Evolutionary conservation across 2,113 vertebrate genomes (phyloP).

Genomic region (Desmodus rotundus): DNA sequence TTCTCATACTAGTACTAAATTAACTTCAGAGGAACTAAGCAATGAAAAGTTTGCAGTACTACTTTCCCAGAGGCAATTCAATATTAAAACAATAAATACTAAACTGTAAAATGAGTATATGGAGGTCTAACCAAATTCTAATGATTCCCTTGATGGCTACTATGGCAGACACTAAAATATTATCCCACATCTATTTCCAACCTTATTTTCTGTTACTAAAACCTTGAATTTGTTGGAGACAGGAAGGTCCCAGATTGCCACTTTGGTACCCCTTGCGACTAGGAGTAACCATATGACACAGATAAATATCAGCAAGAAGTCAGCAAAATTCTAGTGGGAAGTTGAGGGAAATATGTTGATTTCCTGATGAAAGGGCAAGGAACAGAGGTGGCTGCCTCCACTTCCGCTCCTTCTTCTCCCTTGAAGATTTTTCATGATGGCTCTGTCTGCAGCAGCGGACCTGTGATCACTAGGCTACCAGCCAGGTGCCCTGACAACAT

Average conservation of each 20-base stretch:
- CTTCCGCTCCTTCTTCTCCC: neutral
- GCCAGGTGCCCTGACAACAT: neutral
- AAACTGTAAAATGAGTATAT: conserved; percentile 12
- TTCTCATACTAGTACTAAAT: neutral
- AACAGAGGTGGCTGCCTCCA: neutral
- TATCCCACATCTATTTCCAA: neutral
- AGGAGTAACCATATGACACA: neutral
- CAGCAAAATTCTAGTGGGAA: neutral
- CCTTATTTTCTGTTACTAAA: neutral
- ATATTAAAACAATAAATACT: conserved; percentile 69
- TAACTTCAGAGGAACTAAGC: neutral
- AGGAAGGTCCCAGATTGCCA: neutral
- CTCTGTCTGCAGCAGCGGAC: no score
- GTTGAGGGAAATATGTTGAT: neutral
- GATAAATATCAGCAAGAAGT: neutral
- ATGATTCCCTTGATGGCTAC: conserved; percentile 7
- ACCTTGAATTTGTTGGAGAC: neutral
- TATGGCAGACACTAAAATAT: conserved; percentile 19
- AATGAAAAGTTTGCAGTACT: neutral
- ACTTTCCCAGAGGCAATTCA: neutral
- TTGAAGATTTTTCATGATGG: neutral
- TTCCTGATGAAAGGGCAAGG: neutral
- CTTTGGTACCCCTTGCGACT: neutral
- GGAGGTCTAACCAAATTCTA: conserved; percentile 15
- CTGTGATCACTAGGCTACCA: neutral